Conservation (phyloP, 2,113 vertebrate species). For the Xenopus borealis region DNA sequence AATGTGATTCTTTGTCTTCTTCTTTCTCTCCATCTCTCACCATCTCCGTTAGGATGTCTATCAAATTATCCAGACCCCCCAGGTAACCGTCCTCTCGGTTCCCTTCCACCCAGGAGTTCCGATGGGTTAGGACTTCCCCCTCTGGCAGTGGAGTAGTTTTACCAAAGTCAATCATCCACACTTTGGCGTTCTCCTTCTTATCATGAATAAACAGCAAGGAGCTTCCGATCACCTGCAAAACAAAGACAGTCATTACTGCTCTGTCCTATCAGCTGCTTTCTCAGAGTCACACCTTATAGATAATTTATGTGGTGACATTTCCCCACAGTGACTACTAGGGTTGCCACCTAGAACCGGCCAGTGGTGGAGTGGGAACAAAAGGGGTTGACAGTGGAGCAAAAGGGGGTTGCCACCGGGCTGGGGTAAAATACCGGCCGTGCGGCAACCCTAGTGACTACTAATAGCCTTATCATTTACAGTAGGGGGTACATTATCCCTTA, state of each 20-base stretch:
- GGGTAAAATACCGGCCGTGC: too few relatives aligned
- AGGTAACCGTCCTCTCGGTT: slow-evolving; percentile 97
- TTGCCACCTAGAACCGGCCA: too few relatives aligned
- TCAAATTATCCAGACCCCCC: slow-evolving; percentile 87
- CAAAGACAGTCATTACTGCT: not conserved
- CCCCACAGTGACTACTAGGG: too few relatives aligned
- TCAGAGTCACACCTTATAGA: too few relatives aligned
- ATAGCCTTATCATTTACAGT: too few relatives aligned
- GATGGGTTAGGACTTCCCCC: slow-evolving; percentile 83
- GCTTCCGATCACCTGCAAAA: slow-evolving; percentile 90
- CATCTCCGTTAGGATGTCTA: slow-evolving; percentile 85
- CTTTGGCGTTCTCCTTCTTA: slow-evolving; percentile 86
- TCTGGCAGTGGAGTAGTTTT: slow-evolving; percentile 90
- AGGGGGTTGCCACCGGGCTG: too few relatives aligned
- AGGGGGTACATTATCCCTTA: too few relatives aligned
- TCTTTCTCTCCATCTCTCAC: slow-evolving; percentile 37
- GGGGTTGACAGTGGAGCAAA: too few relatives aligned
- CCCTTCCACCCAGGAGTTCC: slow-evolving; percentile 83
- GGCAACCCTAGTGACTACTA: too few relatives aligned
- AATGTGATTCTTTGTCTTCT: slow-evolving; percentile 51
- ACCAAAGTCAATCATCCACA: slow-evolving; percentile 99
- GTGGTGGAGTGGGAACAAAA: too few relatives aligned
- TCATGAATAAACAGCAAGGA: slow-evolving; percentile 96
- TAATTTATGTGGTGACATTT: too few relatives aligned
- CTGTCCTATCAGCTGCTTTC: too few relatives aligned